Conservation (phyloP, 2,797 vertebrate species). For the Psittacula echo region DNA sequence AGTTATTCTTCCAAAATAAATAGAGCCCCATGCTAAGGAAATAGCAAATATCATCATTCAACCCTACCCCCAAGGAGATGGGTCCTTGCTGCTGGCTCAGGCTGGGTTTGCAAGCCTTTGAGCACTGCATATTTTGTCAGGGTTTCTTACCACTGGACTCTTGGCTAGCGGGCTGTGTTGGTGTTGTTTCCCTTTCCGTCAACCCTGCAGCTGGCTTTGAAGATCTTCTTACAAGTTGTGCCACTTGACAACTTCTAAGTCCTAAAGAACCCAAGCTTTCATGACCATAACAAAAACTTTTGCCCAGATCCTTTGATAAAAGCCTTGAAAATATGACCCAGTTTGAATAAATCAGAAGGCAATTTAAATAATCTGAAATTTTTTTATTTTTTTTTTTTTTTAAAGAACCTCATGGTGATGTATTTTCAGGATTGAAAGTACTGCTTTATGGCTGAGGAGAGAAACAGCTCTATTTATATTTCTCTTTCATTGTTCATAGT, state of each 20-base stretch:
- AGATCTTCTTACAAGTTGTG: background rate
- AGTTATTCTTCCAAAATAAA: background rate
- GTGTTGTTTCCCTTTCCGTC: background rate
- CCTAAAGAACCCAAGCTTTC: background rate
- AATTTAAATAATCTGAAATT: background rate
- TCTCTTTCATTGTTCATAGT: background rate
- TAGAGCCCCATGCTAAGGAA: background rate
- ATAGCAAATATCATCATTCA: background rate
- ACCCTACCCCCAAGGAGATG: background rate
- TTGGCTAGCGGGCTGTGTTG: background rate
- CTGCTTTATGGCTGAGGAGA: background rate
- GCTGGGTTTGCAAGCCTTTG: background rate
- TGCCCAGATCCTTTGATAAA: background rate
- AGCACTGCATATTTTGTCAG: background rate
- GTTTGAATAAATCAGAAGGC: background rate
- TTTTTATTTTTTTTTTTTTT: background rate
- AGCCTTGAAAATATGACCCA: background rate
- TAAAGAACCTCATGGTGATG: background rate
- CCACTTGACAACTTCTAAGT: background rate
- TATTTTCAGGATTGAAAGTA: background rate
- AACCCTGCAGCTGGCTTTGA: background rate
- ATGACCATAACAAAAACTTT: background rate
- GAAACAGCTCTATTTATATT: constrained; percentile 3
- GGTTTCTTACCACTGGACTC: background rate
- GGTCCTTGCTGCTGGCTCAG: background rate